Evolutionary conservation across 2,888 invertebrate species (phyloP), one percentile per base, ranked within the genome.

Genomic region (Sphaerophoria rueppellii): DNA sequence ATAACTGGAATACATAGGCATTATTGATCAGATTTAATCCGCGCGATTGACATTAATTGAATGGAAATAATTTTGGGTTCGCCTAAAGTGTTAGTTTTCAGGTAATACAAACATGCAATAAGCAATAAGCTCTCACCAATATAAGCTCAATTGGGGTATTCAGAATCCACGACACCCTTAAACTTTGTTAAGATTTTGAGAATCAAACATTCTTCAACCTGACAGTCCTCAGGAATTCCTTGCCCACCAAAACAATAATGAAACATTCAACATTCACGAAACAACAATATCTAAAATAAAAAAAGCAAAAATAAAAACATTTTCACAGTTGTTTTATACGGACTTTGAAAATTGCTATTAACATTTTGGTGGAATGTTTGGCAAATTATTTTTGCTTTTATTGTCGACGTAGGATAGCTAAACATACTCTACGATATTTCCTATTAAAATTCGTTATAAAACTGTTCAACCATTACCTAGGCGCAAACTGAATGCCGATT

Each of bases 381-480:
- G 11, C 40, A 40, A 24, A 24, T 24, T 24, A 2, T 24, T 58
- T 58, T 58, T 37, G 37, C 12, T 72, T 81, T 81, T 76, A 81
- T 60, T 77, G 72, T 77, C 71, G 48, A 77, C 40, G 24, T 24
- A 24, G 76, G 65, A 70, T 75, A 78, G 65, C 67, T 63, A 24
- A 65, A 60, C 60, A 60, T 60, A 55, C 67, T 76, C 2, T 81
- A 72, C 76, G 71, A 67, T 65, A 60, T 7, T 40, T 76, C 40
- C 54, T 67, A 43, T 71, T 65, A 70, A 76, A 63, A 65, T 76
- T 70, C 65, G 52, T 76, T 75, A 24, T 24, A 24, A 24, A 65
- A 67, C 65, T 65, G 65, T 58, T 54, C 58, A 71, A 43, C 74
- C 63, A 80, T 70, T 54, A 55, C 58, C 60, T 16, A 58, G 60